phyloP scores from a whole-genome alignment of 2,113 vertebrate species.

The Pterophyllum scalare region DNA sequence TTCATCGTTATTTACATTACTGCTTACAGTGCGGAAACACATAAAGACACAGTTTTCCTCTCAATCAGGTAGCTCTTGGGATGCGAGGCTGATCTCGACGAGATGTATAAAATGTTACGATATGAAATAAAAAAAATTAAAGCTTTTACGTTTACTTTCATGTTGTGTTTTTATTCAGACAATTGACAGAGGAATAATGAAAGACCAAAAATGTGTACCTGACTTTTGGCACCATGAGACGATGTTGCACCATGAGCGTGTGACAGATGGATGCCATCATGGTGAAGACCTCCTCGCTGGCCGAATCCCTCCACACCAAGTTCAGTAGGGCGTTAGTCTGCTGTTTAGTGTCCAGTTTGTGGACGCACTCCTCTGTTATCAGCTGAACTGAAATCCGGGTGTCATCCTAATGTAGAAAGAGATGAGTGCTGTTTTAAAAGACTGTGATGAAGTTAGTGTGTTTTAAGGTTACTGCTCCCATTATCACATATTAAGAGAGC shows the following conservation, averaged over 20 bases:
- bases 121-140: constrained; percentile 18
- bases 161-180: neutral
- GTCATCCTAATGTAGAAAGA: constrained; percentile 80
- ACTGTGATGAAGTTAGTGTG: neutral
- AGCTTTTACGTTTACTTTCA: neutral
- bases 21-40: constrained; percentile 75
- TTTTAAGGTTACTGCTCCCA: neutral
- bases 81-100: neutral
- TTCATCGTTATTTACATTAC: constrained; percentile 81
- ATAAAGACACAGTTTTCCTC: constrained; percentile 56
- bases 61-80: constrained; percentile 32
- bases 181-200: neutral
- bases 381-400: constrained; percentile 88
- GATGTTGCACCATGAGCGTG: constrained; percentile 97
- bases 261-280: constrained; percentile 95
- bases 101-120: constrained; percentile 27
- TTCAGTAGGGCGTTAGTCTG: constrained; percentile 93
- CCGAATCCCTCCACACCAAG: constrained; percentile 96
- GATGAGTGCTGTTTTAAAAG: neutral
- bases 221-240: constrained; percentile 98
- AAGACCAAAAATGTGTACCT: constrained; percentile 77
- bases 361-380: constrained; percentile 93
- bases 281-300: constrained; percentile 91
- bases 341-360: constrained; percentile 94
- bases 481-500: no score